Evolutionary conservation across 2,113 vertebrate species (phyloP), one percentile per base, ranked within the genome.

Genomic region (Aphelocoma coerulescens): DNA sequence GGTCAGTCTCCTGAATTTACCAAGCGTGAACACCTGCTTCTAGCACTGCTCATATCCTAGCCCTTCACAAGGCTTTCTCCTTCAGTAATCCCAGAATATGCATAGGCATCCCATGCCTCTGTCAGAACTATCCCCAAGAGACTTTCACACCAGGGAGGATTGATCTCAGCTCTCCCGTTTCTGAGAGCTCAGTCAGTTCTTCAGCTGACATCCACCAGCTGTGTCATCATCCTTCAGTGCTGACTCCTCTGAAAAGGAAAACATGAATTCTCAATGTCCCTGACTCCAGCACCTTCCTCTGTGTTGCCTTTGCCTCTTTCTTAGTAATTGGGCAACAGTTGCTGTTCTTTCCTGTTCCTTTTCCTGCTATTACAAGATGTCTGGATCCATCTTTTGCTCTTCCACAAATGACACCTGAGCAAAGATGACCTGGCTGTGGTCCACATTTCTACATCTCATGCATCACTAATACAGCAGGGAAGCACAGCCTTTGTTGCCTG

Each of bases 21-120:
- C 83, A 66, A 81, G 61, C 16, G 3, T 41, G 58, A 96, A 81
- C 96, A 96, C 91, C 92, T 96, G 96, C 96, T 81, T 96, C 55
- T 81, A 81, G 48, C 66, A 78, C 49, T 79, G 57, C 66, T 94
- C 61, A 32, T 32, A 88, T 62, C 73, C 69, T 67, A 71, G 73
- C 39, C 61, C 80, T 84, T 91, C 65, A 33, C 37, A 62, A 65
- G 44, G 23, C 62, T 86, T 68, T 61, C 71, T 85, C 76, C 91
- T 78, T 85, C 91, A 87, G 79, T 54, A 78, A 62, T 65, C 73
- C 92, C 87, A 84, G 88, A 62, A 95, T 89, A 87, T 52, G 57
- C 46, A 13, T 12, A 73, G 89, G 66, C 21, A 72, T 85, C 72
- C 72, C 75, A 32, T 52, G 68, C 48, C 43, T 90, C 43, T 68